Evolutionary conservation across 2,888 invertebrate genomes (phyloP).

Genomic region (Drosophila prolongata): DNA sequence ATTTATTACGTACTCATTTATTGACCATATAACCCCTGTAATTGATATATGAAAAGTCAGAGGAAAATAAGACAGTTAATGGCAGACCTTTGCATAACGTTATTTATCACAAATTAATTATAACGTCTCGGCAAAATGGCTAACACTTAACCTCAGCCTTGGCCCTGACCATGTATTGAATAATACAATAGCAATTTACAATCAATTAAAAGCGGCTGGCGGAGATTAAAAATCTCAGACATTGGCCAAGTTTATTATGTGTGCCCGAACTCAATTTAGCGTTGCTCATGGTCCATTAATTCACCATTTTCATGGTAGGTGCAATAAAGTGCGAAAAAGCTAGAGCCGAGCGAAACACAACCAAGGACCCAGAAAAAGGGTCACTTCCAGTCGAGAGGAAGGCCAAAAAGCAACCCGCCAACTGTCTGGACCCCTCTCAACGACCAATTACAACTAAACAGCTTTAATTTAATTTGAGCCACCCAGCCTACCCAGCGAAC

Average conservation of each 20-base stretch:
- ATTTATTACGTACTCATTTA: slow-evolving; percentile 7
- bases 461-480: slow-evolving; percentile 78
- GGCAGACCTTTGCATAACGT: slow-evolving; percentile 15
- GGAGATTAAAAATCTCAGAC: slow-evolving; percentile 37
- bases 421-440: slow-evolving; percentile 66
- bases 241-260: slow-evolving; percentile 33
- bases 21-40: slow-evolving; percentile 1
- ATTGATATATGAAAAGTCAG: slow-evolving; percentile 35
- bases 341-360: slow-evolving; percentile 10
- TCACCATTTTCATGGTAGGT: slow-evolving; percentile 73
- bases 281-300: slow-evolving; percentile 77
- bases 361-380: slow-evolving; percentile 65
- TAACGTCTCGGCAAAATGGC: slow-evolving; percentile 17
- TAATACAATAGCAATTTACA: slow-evolving; percentile 56
- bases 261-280: slow-evolving; percentile 68
- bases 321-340: slow-evolving; percentile 58
- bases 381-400: slow-evolving; percentile 55
- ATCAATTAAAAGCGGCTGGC: slow-evolving; percentile 58
- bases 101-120: slow-evolving; percentile 49
- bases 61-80: slow-evolving; percentile 23
- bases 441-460: slow-evolving; percentile 80
- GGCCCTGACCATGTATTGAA: slow-evolving; percentile 33
- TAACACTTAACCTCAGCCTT: slow-evolving; percentile 22
- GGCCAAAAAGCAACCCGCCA: slow-evolving; percentile 38
- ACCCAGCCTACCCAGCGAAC: slow-evolving; percentile 42